Evolutionary conservation across 2,888 invertebrate species (phyloP).

Genomic region (Cyrtodaria siliqua): DNA sequence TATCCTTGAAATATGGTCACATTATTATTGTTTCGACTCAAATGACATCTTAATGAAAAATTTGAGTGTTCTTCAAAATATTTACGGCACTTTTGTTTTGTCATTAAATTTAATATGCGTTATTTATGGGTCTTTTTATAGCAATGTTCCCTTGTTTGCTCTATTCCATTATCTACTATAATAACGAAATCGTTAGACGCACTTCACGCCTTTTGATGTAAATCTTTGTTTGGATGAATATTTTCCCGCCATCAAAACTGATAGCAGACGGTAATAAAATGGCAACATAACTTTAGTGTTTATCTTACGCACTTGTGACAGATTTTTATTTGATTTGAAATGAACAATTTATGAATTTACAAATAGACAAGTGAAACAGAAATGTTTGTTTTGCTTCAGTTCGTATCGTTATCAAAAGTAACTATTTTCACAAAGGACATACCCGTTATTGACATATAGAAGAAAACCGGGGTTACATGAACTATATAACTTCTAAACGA

Average conservation of each 20-base stretch:
- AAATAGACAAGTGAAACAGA: slow-evolving; percentile 65
- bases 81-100: slow-evolving; percentile 12
- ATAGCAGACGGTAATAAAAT: slow-evolving; percentile 52
- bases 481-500: slow-evolving; percentile 15
- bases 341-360: slow-evolving; percentile 67
- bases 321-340: slow-evolving; percentile 66
- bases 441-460: slow-evolving; percentile 1
- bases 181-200: slow-evolving; percentile 34
- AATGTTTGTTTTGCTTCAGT: slow-evolving; percentile 53
- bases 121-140: slow-evolving; percentile 60
- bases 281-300: slow-evolving; percentile 44
- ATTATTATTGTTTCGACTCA: too few relatives aligned
- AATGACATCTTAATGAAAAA: too few relatives aligned
- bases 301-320: slow-evolving; percentile 56
- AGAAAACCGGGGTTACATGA: slow-evolving; percentile 9
- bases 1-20: too few relatives aligned
- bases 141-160: slow-evolving; percentile 48
- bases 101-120: slow-evolving; percentile 45
- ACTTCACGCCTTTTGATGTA: slow-evolving; percentile 59
- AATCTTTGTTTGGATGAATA: slow-evolving; percentile 50
- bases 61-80: background rate
- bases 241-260: slow-evolving; percentile 51
- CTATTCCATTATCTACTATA: slow-evolving; percentile 42
- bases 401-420: slow-evolving; percentile 45
- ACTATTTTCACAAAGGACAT: slow-evolving; percentile 43